Base-by-base conservation (phyloP, 2,888 invertebrate genomes). In the Euspilapteryx auroguttella region DNA sequence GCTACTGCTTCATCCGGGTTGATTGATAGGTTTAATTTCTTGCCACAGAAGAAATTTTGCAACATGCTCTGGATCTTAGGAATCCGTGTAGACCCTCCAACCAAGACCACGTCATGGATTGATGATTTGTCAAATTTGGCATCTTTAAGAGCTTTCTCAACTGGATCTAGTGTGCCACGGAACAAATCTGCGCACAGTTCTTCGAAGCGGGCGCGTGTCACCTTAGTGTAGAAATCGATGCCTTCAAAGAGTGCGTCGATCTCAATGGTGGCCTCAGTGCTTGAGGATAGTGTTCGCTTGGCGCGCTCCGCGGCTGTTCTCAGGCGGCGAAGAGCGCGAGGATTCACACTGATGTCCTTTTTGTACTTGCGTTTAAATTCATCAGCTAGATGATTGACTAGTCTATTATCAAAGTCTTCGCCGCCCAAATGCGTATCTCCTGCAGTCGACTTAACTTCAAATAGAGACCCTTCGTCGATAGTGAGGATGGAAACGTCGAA, bases 401-500 rank as follows among this genome's bases (percentile, higher is more conserved):
- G 62, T 29, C 85, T 58, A 49, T 82, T 84, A 51, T 82, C 51
- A 34, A 79, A 79, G 58, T 87, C 84, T 54, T 88, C 88, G 8
- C 88, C 88, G 12, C 89, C 89, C 29, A 89, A 76, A 50, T 89
- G 91, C 4, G 91, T 91, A 50, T 92, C 91, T 17, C 90, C 90
- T 17, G 89, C 87, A 2, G 89, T 92, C 1, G 91, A 78, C 52
- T 82, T 86, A 3, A 89, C 92, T 57, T 89, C 88, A 50, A 89
- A 89, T 33, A 80, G 49, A 2, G 80, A 80, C 21, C 87, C 79
- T 55, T 89, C 88, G 49, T 87, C 89, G 49, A 91, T 90, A 27
- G 87, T 87, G 25, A 92, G 65, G 35, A 91, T 83, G 27, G 90
- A 90, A 3, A 91, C 90, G 62, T 91, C 90, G 54, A 91, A 89